Conservation (phyloP, 2,888 invertebrate species). For the Tipula unca region DNA sequence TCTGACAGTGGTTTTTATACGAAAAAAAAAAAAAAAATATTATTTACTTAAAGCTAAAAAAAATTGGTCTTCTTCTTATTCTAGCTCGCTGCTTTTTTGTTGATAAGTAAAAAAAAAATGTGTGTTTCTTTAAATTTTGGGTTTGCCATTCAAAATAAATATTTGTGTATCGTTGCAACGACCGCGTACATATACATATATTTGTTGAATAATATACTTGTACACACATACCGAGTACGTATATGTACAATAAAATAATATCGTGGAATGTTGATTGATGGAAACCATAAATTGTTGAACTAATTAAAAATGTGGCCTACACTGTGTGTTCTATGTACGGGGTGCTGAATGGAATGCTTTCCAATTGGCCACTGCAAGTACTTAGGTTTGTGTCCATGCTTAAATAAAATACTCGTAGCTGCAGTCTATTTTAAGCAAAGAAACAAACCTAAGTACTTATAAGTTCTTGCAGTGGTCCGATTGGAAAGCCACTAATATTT, state of each 20-base stretch:
- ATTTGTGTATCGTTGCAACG: neutral
- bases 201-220: neutral
- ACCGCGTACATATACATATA: neutral
- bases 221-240: neutral
- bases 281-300: neutral
- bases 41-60: conserved; percentile 2
- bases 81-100: neutral
- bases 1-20: conserved; percentile 17
- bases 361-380: no score
- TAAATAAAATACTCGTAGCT: no score
- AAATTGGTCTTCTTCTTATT: neutral
- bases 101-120: neutral
- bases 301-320: no score
- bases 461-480: no score
- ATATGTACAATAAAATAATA: neutral
- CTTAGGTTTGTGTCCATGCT: no score
- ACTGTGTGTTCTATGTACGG: no score
- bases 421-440: no score
- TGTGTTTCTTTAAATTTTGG: neutral
- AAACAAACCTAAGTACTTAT: no score
- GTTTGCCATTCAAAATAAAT: neutral
- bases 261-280: neutral
- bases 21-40: neutral
- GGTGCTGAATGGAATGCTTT: no score
- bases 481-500: no score